Conservation (phyloP, 1,140 invertebrate species). For the Trichonephila clavata region DNA sequence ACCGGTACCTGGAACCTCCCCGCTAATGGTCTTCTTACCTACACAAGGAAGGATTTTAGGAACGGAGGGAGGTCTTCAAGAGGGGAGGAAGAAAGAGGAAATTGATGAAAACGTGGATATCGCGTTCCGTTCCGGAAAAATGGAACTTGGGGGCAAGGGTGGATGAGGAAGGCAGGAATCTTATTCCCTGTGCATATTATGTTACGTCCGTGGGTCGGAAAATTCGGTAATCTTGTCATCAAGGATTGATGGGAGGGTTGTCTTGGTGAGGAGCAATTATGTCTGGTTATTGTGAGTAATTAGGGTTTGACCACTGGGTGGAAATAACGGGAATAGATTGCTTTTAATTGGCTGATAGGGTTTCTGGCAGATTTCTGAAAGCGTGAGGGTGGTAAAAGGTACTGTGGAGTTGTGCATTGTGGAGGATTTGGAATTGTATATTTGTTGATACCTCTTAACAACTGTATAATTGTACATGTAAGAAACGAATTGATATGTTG, state of each 20-base stretch:
- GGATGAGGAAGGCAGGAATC: not conserved
- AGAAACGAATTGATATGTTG: too few relatives aligned
- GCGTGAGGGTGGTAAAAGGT: too few relatives aligned
- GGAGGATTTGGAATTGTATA: too few relatives aligned
- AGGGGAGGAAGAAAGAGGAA: slow-evolving; percentile 23
- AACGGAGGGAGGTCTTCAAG: not conserved
- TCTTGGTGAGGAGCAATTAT: slow-evolving; percentile 1
- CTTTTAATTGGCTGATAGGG: slow-evolving; percentile 19
- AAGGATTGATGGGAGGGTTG: slow-evolving; percentile 39
- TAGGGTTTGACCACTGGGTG: slow-evolving; percentile 37
- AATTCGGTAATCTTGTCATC: slow-evolving; percentile 59
- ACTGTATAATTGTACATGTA: too few relatives aligned
- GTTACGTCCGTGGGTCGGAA: slow-evolving; percentile 48
- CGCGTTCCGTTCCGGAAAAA: slow-evolving; percentile 54
- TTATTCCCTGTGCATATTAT: slow-evolving; percentile 39
- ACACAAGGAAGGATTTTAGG: not conserved
- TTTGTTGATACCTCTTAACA: too few relatives aligned
- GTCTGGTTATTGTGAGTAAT: slow-evolving; percentile 35
- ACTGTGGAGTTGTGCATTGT: too few relatives aligned
- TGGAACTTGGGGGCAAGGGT: not conserved
- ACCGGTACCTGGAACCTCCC: slow-evolving; percentile 25
- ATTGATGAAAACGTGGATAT: slow-evolving; percentile 68
- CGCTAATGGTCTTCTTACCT: not conserved
- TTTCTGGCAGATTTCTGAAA: not conserved
- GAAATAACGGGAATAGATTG: slow-evolving; percentile 27